These are phyloP conservation scores for Sminthurides aquaticus DNA, from an alignment of 2,888 invertebrate species.

Conservation along the genomic window DNA sequence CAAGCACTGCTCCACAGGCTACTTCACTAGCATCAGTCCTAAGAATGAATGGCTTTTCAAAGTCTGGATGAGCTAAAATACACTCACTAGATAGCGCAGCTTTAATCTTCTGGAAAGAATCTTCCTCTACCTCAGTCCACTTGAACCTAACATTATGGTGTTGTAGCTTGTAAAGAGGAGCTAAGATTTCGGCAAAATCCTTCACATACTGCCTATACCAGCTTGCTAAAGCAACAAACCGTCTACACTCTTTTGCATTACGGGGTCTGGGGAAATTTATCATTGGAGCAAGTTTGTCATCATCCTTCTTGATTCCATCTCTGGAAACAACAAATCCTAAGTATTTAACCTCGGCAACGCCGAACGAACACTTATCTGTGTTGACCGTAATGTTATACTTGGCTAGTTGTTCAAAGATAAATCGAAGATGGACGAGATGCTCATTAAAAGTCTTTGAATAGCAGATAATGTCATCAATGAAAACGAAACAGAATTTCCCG, in stretches of 20 bases:
- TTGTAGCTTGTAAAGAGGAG: background rate
- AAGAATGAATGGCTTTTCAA: constrained; percentile 22
- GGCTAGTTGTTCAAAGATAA: constrained; percentile 30
- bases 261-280: constrained; percentile 40
- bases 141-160: constrained; percentile 15
- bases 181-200: background rate
- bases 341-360: constrained; percentile 41
- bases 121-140: constrained; percentile 30
- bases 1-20: constrained; percentile 42
- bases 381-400: constrained; percentile 43
- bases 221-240: constrained; percentile 44
- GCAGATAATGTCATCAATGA: constrained; percentile 44
- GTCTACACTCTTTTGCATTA: constrained; percentile 34
- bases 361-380: constrained; percentile 44
- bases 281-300: constrained; percentile 38
- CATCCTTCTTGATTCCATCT: constrained; percentile 43
- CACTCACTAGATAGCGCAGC: constrained; percentile 25
- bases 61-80: constrained; percentile 39
- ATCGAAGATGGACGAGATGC: constrained; percentile 38
- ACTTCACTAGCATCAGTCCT: constrained; percentile 41
- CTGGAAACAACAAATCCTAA: constrained; percentile 45
- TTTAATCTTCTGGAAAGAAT: constrained; percentile 33
- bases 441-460: constrained; percentile 39
- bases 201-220: constrained; percentile 43
- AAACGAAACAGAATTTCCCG: constrained; percentile 27